A percentile compares a stretch with the other conserved stretches of the same genome.
These are phyloP conservation scores for Sapajus apella DNA, from an alignment of 2,113 vertebrate species.

Conservation along the genomic window DNA sequence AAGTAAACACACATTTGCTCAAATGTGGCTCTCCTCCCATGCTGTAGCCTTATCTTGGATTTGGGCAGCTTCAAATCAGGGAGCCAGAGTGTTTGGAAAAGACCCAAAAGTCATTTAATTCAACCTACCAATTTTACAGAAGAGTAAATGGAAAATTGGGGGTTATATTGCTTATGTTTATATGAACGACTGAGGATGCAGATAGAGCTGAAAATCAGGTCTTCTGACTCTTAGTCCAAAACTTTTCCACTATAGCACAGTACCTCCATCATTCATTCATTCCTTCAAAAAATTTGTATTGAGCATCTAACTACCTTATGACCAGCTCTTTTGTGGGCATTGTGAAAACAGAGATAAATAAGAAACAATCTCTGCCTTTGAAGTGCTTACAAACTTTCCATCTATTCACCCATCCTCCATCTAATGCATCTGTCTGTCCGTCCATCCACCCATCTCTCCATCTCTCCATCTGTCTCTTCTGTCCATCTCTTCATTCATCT, in stretches of 20 bases:
- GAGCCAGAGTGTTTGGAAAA: background rate
- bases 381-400: background rate
- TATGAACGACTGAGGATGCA: background rate
- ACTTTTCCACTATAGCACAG: background rate
- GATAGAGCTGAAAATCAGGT: background rate
- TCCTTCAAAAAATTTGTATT: background rate
- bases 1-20: slow-evolving; percentile 57
- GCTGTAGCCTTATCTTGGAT: background rate
- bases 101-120: background rate
- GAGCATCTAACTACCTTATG: background rate
- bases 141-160: background rate
- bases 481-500: background rate
- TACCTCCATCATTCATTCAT: background rate
- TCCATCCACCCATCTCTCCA: background rate
- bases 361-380: background rate
- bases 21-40: background rate
- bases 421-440: background rate
- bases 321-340: background rate
- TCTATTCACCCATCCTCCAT: background rate
- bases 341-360: background rate
- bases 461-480: background rate
- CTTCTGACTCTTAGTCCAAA: background rate
- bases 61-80: background rate
- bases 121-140: background rate
- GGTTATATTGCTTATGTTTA: background rate